A percentile compares a stretch with the other conserved stretches of the same genome.
Evolutionary conservation across 2,113 vertebrate genomes (phyloP).

Genomic region (Egretta garzetta): DNA sequence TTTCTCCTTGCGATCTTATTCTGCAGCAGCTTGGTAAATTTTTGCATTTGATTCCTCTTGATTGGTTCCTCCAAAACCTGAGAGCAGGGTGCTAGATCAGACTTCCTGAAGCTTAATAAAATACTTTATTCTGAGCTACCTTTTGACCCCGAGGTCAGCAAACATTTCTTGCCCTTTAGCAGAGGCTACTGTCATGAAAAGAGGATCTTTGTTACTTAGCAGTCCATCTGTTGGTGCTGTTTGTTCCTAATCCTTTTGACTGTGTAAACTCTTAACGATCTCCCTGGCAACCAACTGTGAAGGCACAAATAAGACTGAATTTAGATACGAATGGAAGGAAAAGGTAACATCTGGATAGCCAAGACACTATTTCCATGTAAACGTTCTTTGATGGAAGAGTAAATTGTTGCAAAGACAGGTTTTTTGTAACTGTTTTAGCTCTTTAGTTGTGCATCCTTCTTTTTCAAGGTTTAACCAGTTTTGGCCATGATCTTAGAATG

Average conservation of each 20-base stretch:
- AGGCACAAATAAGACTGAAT: background rate
- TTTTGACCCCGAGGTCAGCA: background rate
- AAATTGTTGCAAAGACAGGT: background rate
- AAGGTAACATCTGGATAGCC: background rate
- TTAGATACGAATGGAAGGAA: background rate
- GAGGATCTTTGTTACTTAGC: conserved; percentile 36
- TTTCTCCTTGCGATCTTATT: background rate
- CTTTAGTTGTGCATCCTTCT: background rate
- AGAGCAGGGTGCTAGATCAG: background rate
- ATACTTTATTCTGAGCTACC: background rate
- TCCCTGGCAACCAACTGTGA: background rate
- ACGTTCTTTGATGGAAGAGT: background rate
- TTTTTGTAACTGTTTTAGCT: background rate
- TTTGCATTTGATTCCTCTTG: background rate
- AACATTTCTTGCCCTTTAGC: background rate
- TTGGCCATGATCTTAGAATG: background rate
- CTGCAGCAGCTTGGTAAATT: background rate
- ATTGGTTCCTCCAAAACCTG: background rate
- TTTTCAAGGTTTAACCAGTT: background rate
- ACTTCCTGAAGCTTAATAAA: background rate
- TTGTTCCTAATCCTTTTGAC: conserved; percentile 8
- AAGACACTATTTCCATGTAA: background rate
- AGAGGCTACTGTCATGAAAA: background rate
- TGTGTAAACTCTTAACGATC: background rate
- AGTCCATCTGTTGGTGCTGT: conserved; percentile 41